Percentiles rank a stretch among this genome's conserved stretches.
Conservation (phyloP, 1,140 invertebrate genomes). For the Microvelia longipes region DNA sequence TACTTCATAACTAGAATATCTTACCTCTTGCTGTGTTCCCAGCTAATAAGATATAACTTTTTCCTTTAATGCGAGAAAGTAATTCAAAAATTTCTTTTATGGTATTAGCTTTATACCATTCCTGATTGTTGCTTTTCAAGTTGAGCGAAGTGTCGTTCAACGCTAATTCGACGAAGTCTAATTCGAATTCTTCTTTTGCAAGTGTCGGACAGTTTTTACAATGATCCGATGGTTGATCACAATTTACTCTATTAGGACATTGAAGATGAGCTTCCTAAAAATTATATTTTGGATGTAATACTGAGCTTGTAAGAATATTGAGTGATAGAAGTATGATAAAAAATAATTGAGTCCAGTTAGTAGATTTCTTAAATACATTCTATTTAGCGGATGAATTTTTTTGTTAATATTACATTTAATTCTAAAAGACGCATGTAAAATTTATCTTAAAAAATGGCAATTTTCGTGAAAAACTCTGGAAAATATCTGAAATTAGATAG, state of each 20-base stretch:
- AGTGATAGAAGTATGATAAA: too few species aligned
- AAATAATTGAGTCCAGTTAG: too few species aligned
- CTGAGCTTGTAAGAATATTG: too few species aligned
- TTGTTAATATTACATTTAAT: too few species aligned
- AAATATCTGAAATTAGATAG: too few species aligned
- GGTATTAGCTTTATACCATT: not conserved
- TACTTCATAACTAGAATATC: too few species aligned
- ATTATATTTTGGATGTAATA: too few species aligned
- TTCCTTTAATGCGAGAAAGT: not conserved
- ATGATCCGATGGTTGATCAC: not conserved
- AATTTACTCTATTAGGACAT: not conserved
- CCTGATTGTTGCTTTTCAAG: not conserved
- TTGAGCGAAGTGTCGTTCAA: not conserved
- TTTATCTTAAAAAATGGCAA: too few species aligned
- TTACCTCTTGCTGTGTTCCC: constrained; percentile 51
- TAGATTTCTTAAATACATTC: too few species aligned
- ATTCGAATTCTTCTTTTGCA: not conserved
- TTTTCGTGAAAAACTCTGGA: too few species aligned
- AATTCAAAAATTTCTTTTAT: not conserved
- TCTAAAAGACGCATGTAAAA: too few species aligned
- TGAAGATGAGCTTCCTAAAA: not conserved
- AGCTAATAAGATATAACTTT: constrained; percentile 40
- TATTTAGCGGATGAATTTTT: too few species aligned
- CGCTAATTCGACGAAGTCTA: not conserved
- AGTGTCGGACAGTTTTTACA: not conserved